These are phyloP conservation scores for Temnothorax curvispinosus DNA, from an alignment of 1,140 invertebrate genomes.

Conservation along the genomic window DNA sequence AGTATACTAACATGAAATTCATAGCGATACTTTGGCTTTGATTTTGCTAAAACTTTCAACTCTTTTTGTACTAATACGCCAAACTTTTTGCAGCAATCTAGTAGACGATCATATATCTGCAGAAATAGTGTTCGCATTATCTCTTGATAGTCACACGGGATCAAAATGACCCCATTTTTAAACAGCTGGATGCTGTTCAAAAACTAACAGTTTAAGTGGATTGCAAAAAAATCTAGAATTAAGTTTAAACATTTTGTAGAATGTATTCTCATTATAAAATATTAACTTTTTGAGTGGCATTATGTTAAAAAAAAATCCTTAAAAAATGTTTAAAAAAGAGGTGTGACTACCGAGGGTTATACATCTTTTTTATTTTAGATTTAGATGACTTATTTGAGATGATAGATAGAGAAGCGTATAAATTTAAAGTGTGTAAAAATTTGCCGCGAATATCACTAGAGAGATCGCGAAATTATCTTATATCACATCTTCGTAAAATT, in stretches of 20 bases:
- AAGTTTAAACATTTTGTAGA: too few relatives aligned
- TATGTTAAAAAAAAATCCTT: too few relatives aligned
- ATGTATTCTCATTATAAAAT: too few relatives aligned
- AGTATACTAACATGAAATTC: not conserved
- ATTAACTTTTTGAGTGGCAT: too few relatives aligned
- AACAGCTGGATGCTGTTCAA: too few relatives aligned
- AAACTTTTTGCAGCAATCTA: not conserved
- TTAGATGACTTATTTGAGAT: not conserved
- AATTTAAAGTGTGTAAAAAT: not conserved
- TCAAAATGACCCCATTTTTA: too few relatives aligned
- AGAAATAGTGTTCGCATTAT: not conserved
- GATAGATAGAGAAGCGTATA: not conserved
- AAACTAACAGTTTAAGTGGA: too few relatives aligned
- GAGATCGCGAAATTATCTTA: not conserved
- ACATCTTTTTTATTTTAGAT: too few relatives aligned
- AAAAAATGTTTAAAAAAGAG: too few relatives aligned
- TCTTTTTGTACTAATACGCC: not conserved
- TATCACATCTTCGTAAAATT: conserved; percentile 1
- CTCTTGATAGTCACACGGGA: too few relatives aligned
- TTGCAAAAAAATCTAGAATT: too few relatives aligned
- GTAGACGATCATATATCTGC: not conserved
- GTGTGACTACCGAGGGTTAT: too few relatives aligned
- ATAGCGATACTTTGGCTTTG: not conserved
- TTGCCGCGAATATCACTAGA: not conserved
- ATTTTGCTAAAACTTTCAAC: not conserved